phyloP scores from a whole-genome alignment of 2,113 vertebrate genomes.

The Microtus richardsoni region DNA sequence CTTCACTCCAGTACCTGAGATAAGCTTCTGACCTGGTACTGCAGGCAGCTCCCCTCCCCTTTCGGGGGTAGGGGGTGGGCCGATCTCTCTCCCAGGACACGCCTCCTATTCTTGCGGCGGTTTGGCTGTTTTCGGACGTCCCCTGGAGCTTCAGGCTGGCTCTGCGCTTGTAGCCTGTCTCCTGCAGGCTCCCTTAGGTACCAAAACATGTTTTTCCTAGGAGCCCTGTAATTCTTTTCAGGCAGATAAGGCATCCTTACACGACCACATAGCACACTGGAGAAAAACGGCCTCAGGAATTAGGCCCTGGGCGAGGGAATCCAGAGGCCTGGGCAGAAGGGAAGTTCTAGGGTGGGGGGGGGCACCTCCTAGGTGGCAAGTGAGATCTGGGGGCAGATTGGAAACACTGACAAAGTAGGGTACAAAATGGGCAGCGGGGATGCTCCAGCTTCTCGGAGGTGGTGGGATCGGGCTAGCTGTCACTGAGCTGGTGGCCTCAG shows the following conservation, averaged over 20 bases:
- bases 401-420: not conserved
- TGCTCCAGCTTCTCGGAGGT: rapidly evolving
- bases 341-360: not conserved
- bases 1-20: not conserved
- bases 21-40: rapidly evolving
- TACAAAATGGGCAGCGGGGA: rapidly evolving
- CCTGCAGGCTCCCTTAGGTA: not conserved
- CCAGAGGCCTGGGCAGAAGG: not conserved
- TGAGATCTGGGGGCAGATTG: not conserved
- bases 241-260: not conserved
- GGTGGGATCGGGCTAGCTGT: not conserved
- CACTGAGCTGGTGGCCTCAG: not conserved
- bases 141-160: not conserved
- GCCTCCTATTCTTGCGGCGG: not conserved
- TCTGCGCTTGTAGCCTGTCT: not conserved
- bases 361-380: not conserved
- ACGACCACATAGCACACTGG: not conserved
- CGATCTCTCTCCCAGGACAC: not conserved
- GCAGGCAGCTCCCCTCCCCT: not conserved
- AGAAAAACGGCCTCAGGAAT: not conserved
- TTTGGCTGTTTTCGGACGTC: not conserved
- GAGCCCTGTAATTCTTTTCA: not conserved
- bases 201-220: not conserved
- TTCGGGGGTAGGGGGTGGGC: too few relatives aligned
- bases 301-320: not conserved